phyloP scores from a whole-genome alignment of 1,140 invertebrate genomes.

The Drosophila parvula region DNA sequence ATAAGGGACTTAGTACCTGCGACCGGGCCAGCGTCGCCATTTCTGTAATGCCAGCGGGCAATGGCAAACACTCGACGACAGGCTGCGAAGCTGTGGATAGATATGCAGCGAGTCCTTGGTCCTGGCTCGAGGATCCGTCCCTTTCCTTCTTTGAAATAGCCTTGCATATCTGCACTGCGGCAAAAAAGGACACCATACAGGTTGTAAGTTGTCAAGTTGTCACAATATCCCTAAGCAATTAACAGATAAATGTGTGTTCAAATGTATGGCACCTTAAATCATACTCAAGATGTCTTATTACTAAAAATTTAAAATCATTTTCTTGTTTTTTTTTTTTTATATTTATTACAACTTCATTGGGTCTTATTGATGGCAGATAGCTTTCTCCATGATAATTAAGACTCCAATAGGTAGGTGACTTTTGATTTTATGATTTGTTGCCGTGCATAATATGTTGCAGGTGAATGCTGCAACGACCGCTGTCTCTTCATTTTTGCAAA shows the following conservation, averaged over 20 bases:
- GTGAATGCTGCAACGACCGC: slow-evolving; percentile 15
- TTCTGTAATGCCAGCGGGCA: slow-evolving; percentile 74
- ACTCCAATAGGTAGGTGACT: too few relatives aligned
- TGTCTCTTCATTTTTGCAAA: slow-evolving; percentile 82
- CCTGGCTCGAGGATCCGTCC: slow-evolving; percentile 28
- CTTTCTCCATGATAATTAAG: neutral
- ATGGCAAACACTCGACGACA: slow-evolving; percentile 62
- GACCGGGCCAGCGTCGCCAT: slow-evolving; percentile 53
- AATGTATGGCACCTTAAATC: too few relatives aligned
- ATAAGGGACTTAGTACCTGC: slow-evolving; percentile 39
- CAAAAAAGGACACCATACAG: neutral
- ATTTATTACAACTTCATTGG: too few relatives aligned
- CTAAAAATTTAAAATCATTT: too few relatives aligned
- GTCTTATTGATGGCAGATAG: too few relatives aligned
- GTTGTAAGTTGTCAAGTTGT: neutral
- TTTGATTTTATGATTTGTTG: neutral
- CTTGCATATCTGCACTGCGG: slow-evolving; percentile 52
- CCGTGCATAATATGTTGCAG: slow-evolving; percentile 25
- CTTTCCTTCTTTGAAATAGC: slow-evolving; percentile 24
- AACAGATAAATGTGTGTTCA: neutral
- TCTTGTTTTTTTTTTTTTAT: too few relatives aligned
- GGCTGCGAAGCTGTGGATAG: slow-evolving; percentile 44
- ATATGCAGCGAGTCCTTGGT: slow-evolving; percentile 51
- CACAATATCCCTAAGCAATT: neutral
- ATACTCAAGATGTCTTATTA: too few relatives aligned